A percentile compares a stretch with the other conserved stretches of the same genome.
phyloP scores from a whole-genome alignment of 2,888 invertebrate genomes.

The Stenodema calcarata region DNA sequence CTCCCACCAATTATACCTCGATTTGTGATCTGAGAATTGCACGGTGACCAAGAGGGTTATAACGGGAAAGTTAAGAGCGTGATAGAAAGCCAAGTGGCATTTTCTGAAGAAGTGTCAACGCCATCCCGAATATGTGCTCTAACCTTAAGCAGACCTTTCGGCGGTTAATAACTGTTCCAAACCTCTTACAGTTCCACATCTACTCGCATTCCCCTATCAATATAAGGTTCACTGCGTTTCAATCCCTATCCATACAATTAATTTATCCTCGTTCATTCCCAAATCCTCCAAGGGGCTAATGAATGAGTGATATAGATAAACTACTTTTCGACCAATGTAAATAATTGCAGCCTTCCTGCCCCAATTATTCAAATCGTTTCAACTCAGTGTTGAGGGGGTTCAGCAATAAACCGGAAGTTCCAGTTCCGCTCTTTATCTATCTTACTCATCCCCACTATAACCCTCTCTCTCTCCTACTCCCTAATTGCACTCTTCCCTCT shows the following conservation, averaged over 20 bases:
- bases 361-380: background rate
- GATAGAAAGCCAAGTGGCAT: no score
- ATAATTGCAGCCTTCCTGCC: background rate
- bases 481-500: constrained; percentile 2
- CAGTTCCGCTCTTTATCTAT: background rate
- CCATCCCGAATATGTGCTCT: no score
- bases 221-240: no score
- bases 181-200: no score
- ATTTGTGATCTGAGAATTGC: no score
- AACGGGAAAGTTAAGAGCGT: no score
- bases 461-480: background rate
- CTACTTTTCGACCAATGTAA: background rate
- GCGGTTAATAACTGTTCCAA: no score
- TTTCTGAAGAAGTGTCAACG: no score
- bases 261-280: background rate
- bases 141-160: no score
- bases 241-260: background rate
- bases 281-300: background rate
- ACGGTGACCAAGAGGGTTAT: no score
- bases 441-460: background rate
- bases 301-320: background rate
- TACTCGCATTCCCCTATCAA: no score
- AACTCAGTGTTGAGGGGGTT: background rate
- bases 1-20: no score
- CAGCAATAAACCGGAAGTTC: background rate